These are phyloP conservation scores for Heloderma charlesbogerti DNA, from an alignment of 2,113 vertebrate species.

Conservation along the genomic window DNA sequence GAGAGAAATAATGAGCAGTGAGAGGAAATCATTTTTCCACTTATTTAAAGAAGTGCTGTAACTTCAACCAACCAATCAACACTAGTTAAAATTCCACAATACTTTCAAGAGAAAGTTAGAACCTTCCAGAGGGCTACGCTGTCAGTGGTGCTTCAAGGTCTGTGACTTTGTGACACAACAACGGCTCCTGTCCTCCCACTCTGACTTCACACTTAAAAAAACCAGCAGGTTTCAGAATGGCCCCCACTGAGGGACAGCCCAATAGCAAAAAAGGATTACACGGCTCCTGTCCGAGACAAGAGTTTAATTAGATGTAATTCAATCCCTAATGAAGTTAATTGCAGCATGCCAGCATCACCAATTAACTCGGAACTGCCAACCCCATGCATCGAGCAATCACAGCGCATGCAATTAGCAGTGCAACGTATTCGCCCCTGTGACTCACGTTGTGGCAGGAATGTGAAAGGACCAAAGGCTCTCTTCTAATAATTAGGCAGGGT, in stretches of 20 bases:
- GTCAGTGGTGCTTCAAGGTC: background rate
- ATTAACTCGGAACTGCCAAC: constrained; percentile 66
- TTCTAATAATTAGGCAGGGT: background rate
- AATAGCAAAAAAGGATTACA: constrained; percentile 49
- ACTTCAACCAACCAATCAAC: rapidly evolving
- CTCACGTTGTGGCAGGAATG: background rate
- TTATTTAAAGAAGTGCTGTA: background rate
- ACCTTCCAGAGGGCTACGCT: background rate
- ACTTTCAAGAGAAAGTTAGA: background rate
- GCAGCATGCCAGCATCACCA: constrained; percentile 52
- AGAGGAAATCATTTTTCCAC: background rate
- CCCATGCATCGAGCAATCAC: constrained; percentile 43
- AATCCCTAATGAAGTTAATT: constrained; percentile 68
- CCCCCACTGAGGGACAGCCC: constrained; percentile 25
- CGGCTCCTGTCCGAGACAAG: constrained; percentile 52
- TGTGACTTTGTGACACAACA: background rate
- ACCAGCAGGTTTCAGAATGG: constrained; percentile 51
- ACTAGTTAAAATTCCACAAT: background rate
- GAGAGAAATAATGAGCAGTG: too few relatives aligned
- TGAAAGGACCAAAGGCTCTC: constrained; percentile 21
- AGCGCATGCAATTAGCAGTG: constrained; percentile 28
- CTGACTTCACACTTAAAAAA: constrained; percentile 3
- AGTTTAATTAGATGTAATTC: constrained; percentile 72
- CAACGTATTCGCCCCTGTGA: background rate
- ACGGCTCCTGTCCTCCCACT: background rate